These are phyloP conservation scores for Decapterus maruadsi DNA, from an alignment of 2,797 vertebrate genomes.

Conservation along the genomic window DNA sequence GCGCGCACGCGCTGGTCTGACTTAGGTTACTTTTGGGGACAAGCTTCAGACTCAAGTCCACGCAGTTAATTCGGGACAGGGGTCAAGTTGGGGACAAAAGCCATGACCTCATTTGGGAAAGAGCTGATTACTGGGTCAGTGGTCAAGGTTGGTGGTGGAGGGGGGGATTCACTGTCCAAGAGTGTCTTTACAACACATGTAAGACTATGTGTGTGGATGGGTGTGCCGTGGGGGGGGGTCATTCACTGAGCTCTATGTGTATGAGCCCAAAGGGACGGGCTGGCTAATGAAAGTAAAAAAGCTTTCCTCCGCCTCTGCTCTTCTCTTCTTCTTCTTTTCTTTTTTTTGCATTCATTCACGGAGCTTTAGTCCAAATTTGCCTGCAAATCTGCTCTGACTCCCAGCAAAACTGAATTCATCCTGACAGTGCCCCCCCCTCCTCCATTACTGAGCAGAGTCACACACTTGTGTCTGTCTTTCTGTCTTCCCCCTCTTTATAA, in stretches of 20 bases:
- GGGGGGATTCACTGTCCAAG: neutral
- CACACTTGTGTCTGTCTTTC: constrained; percentile 44
- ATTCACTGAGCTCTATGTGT: constrained; percentile 60
- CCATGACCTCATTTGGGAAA: too few relatives aligned
- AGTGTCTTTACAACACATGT: neutral
- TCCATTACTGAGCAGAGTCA: constrained; percentile 59
- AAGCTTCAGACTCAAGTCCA: neutral
- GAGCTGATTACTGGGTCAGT: too few relatives aligned
- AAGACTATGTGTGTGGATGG: neutral
- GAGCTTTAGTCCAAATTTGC: constrained; percentile 69
- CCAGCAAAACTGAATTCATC: constrained; percentile 66
- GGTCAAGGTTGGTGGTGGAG: too few relatives aligned
- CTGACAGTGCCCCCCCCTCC: constrained; percentile 71
- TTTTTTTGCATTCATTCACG: constrained; percentile 34
- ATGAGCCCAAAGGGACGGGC: constrained; percentile 72
- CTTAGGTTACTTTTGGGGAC: neutral
- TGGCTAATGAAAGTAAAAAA: constrained; percentile 80
- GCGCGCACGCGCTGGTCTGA: neutral
- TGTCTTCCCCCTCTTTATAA: constrained; percentile 34
- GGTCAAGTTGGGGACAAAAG: too few relatives aligned
- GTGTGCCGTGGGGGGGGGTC: constrained; percentile 1
- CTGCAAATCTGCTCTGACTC: constrained; percentile 71
- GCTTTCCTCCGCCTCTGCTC: constrained; percentile 48
- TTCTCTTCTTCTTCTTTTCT: neutral
- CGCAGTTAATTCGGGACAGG: neutral